Evolutionary conservation across 2,888 invertebrate genomes (phyloP), one percentile per base, ranked within the genome.

Genomic region (Drosophila birchii): DNA sequence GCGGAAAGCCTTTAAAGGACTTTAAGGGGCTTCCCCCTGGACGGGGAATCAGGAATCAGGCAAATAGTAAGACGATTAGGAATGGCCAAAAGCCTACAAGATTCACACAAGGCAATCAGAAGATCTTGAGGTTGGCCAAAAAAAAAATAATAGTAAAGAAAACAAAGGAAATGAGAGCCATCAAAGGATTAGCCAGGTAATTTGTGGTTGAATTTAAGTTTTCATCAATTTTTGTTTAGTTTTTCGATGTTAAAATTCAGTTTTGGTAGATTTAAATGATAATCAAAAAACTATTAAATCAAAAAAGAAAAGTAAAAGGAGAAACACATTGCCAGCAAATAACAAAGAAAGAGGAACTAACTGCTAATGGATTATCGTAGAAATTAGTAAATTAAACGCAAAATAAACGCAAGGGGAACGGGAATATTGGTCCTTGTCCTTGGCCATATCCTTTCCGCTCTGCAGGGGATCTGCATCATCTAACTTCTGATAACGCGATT

Each of bases 51-150:
- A 36, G 26, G n/a, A 20, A 41, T 20, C 38, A 16, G 18, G 41
- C 6, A 55, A 34, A 32, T 57, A 32, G 11, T 61, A 63, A 49
- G 62, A 47, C 62, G 59, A 59, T 62, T 62, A 47, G 23, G 34
- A 34, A 11, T 34, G 60, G 5, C 23, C 23, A 54, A 34, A 32
- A n/a, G 38, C 54, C 56, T 29, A 29, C 29, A 14, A 20, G 41
- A 43, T 32, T 14, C 53, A 23, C 20, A 53, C 36, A 23, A 23
- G 53, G 36, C 41, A 43, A 56, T 56, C 29, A 56, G 11, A 1
- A 32, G 41, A 14, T 34, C 11, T 20, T 32, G 32, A 5, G 29
- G 23, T 32, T 12, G 20, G 12, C 18, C 38, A 12, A 26, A 16
- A 8, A 26, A 20, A 41, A 41, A 12, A 32, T 23, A 16, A 1